phyloP scores from a whole-genome alignment of 2,113 vertebrate genomes.

The Ginglymostoma cirratum region DNA sequence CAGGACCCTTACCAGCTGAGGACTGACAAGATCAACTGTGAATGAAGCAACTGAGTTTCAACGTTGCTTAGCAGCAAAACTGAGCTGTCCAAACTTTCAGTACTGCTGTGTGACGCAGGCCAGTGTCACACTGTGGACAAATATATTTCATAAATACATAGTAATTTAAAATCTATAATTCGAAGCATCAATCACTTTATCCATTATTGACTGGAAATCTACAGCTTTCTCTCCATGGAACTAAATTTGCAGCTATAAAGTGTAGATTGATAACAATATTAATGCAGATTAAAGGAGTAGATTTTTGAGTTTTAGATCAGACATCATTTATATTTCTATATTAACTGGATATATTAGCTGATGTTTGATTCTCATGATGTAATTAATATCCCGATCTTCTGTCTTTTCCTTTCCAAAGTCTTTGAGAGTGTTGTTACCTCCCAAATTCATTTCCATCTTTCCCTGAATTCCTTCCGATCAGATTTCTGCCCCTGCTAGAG shows the following conservation, averaged over 20 bases:
- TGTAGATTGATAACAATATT: background rate
- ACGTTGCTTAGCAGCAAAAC: slow-evolving; percentile 22
- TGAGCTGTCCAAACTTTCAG: background rate
- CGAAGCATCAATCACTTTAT: background rate
- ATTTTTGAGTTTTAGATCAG: background rate
- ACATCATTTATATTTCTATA: background rate
- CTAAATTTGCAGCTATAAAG: background rate
- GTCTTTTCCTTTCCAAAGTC: no score
- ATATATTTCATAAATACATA: background rate
- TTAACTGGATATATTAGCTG: no score
- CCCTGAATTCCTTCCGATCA: no score
- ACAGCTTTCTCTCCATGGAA: background rate
- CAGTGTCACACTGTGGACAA: background rate
- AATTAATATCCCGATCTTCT: no score
- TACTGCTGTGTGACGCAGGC: background rate
- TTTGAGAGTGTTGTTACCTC: no score
- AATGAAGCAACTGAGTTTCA: background rate
- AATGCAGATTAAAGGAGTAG: background rate
- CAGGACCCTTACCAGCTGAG: background rate
- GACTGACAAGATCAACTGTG: background rate
- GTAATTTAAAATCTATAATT: background rate
- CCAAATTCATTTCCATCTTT: no score
- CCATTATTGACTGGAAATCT: background rate
- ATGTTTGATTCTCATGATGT: no score
- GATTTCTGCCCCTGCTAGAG: no score